phyloP scores from a whole-genome alignment of 2,888 invertebrate species.

The Lathronympha strigana region DNA sequence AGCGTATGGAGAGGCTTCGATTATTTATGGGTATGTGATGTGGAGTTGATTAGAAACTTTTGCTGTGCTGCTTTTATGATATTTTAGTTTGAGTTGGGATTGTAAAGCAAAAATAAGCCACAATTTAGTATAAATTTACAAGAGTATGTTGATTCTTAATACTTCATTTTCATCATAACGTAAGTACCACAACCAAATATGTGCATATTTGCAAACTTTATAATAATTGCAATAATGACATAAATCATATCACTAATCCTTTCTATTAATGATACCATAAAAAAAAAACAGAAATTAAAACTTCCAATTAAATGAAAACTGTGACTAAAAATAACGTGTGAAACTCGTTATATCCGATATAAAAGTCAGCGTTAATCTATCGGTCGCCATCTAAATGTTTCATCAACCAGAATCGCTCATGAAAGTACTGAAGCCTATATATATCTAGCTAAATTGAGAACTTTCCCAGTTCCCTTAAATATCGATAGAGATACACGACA shows the following conservation, averaged over 20 bases:
- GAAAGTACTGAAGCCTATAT: conserved; percentile 25
- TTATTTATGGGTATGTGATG: conserved; percentile 9
- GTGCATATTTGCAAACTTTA: too few species aligned
- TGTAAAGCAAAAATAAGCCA: too few species aligned
- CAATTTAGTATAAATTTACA: too few species aligned
- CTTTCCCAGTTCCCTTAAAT: conserved; percentile 60
- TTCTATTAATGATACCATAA: too few species aligned
- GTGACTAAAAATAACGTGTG: conserved; percentile 5
- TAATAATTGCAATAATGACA: too few species aligned
- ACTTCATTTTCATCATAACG: too few species aligned
- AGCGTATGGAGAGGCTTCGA: conserved; percentile 27
- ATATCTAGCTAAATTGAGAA: conserved; percentile 42
- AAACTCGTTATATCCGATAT: conserved; percentile 13
- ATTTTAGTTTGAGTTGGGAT: too few species aligned
- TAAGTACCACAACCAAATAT: too few species aligned
- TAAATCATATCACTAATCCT: too few species aligned
- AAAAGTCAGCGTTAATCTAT: conserved; percentile 16
- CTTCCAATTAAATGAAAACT: neutral
- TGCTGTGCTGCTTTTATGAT: neutral
- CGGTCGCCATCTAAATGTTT: conserved; percentile 14
- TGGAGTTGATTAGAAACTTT: neutral
- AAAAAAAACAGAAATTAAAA: conserved; percentile 1
- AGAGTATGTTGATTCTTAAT: too few species aligned
- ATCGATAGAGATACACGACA: conserved; percentile 76
- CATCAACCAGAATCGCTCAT: conserved; percentile 21